Base-by-base conservation (phyloP, 2,113 vertebrate genomes). In the Tupaia tana region DNA sequence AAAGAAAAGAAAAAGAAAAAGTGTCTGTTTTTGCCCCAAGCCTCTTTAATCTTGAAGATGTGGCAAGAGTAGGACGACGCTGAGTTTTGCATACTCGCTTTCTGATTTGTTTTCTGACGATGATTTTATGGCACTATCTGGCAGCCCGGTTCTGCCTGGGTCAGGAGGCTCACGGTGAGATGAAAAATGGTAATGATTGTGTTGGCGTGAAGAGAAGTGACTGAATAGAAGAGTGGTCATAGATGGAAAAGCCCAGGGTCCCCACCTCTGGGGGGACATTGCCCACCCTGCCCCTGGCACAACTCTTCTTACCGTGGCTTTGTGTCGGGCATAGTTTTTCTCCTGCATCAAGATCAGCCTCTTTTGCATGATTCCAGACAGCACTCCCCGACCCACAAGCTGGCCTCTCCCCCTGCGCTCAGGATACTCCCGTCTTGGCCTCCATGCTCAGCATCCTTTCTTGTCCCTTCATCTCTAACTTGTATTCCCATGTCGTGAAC, bases 401-500 rank as follows among this genome's bases (percentile, higher is more conserved):
- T 43, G 43, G 43, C 43, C 43, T 8, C 43, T 22, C 18, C 27
- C n/a, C 20, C 52, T 12, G 19, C 27, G 29, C 3, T 6, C 10
- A 43, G 43, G 19, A 19, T 8, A 3, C 31, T 73, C 71, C 19
- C 34, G 14, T n/a, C 70, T 71, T 3, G 69, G 6, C 83, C 31
- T 15, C 34, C 11, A 0, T 0, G 0, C 58, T 13, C 3, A 19
- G 16, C 31, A 52, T 58, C 34, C 52, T 8, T 43, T n/a, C 0
- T 52, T 0, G 8, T 56, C 9, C 22, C 66, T 22, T 2, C 34
- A 0, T 63, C 67, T 29, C 29, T 14, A 19, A 15, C 64, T 43
- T 25, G 15, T 0, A 1, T 9, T 2, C 3, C 4, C 2, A 3
- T 3, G 0, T 22, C 56, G 6, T 1, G 19, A 12, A 7, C 29